These are phyloP conservation scores for Sarcophaga caerulescens DNA, from an alignment of 2,888 invertebrate genomes.

Conservation along the genomic window DNA sequence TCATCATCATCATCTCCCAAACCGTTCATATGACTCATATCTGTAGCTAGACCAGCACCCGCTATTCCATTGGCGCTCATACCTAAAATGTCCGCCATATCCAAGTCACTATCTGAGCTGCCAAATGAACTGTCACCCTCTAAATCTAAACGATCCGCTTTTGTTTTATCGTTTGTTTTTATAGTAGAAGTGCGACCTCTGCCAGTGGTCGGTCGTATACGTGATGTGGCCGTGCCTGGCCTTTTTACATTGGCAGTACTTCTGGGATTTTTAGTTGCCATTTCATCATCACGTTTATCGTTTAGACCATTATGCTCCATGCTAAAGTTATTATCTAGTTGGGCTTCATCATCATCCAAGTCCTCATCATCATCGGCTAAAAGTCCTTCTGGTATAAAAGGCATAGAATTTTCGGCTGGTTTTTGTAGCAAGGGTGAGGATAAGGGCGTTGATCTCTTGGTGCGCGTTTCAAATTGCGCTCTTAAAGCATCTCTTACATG, in stretches of 20 bases:
- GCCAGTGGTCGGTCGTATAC: slow-evolving; percentile 79
- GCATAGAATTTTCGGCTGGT: slow-evolving; percentile 78
- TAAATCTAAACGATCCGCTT: slow-evolving; percentile 70
- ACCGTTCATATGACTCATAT: slow-evolving; percentile 46
- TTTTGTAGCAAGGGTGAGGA: slow-evolving; percentile 77
- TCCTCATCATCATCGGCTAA: slow-evolving; percentile 80
- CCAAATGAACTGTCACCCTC: slow-evolving; percentile 80
- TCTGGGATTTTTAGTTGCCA: slow-evolving; percentile 69
- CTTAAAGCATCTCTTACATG: slow-evolving; percentile 94
- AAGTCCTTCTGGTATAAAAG: slow-evolving; percentile 79
- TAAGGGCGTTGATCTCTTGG: slow-evolving; percentile 74
- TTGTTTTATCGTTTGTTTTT: slow-evolving; percentile 53
- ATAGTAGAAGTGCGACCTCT: slow-evolving; percentile 73
- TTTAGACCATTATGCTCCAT: slow-evolving; percentile 75
- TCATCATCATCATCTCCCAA: slow-evolving; percentile 64
- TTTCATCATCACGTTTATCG: slow-evolving; percentile 76
- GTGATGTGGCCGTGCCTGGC: slow-evolving; percentile 74
- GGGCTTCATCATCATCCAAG: slow-evolving; percentile 69
- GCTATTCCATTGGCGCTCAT: slow-evolving; percentile 65
- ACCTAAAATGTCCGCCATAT: slow-evolving; percentile 76
- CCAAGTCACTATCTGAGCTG: slow-evolving; percentile 80
- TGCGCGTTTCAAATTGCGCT: slow-evolving; percentile 85
- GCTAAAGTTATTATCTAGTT: slow-evolving; percentile 69
- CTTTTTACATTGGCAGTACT: slow-evolving; percentile 68
- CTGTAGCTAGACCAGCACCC: slow-evolving; percentile 45